These are phyloP conservation scores for Philhelius pedissequus DNA, from an alignment of 2,888 invertebrate species.

Conservation along the genomic window DNA sequence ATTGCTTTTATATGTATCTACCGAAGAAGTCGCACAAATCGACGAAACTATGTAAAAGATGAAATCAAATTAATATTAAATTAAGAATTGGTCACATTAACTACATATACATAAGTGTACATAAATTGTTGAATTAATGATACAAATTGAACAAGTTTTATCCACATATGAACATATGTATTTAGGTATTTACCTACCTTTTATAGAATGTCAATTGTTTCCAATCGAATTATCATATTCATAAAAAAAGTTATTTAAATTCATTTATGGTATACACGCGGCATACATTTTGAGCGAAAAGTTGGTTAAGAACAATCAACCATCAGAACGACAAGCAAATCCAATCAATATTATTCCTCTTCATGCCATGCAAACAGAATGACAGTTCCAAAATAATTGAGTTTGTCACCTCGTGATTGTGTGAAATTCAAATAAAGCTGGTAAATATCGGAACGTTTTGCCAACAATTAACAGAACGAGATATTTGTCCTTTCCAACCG, in stretches of 20 bases:
- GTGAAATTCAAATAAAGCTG: constrained; percentile 53
- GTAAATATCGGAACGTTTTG: constrained; percentile 56
- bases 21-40: too few relatives aligned
- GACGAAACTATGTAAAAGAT: too few relatives aligned
- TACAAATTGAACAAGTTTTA: neutral
- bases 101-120: too few relatives aligned
- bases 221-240: constrained; percentile 3
- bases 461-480: constrained; percentile 56
- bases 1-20: too few relatives aligned
- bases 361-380: constrained; percentile 33
- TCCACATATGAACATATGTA: neutral
- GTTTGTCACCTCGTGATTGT: constrained; percentile 53
- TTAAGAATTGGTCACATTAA: too few relatives aligned
- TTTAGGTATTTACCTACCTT: too few relatives aligned
- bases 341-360: constrained; percentile 44
- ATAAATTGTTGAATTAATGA: too few relatives aligned
- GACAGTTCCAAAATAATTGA: constrained; percentile 39
- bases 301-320: constrained; percentile 25
- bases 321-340: constrained; percentile 18
- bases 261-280: neutral
- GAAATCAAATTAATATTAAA: too few relatives aligned
- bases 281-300: constrained; percentile 6
- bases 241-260: neutral
- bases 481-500: constrained; percentile 37
- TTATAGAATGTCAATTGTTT: neutral